Conservation (phyloP, 1,140 invertebrate genomes). For the Conopomorpha cramerella region DNA sequence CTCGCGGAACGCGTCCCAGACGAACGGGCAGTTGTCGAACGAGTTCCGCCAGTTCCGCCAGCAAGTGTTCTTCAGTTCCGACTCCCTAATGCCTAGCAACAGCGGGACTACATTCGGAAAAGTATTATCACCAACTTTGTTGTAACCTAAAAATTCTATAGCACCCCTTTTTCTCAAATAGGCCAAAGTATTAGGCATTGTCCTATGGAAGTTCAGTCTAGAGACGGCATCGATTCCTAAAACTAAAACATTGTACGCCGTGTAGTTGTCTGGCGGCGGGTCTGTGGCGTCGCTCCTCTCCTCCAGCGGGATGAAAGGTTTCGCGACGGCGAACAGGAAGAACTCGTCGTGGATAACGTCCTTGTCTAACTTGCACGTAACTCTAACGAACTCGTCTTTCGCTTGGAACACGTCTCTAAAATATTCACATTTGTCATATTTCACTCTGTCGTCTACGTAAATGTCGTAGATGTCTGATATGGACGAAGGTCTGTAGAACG, state of each 20-base stretch:
- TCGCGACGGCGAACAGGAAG: constrained; percentile 67
- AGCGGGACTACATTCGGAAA: constrained; percentile 81
- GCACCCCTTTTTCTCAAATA: constrained; percentile 66
- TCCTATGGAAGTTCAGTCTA: constrained; percentile 80
- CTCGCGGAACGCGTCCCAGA: constrained; percentile 78
- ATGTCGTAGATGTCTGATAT: constrained; percentile 28
- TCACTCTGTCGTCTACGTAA: constrained; percentile 41
- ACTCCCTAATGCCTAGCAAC: constrained; percentile 67
- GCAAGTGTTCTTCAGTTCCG: constrained; percentile 66
- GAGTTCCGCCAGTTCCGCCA: constrained; percentile 58
- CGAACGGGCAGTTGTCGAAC: constrained; percentile 69
- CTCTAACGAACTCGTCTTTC: constrained; percentile 65
- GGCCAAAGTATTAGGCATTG: constrained; percentile 74
- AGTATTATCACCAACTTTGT: constrained; percentile 83
- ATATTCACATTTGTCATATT: constrained; percentile 40
- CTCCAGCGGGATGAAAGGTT: constrained; percentile 39
- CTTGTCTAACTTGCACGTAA: constrained; percentile 61
- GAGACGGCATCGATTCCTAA: constrained; percentile 89
- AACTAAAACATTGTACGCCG: constrained; percentile 69
- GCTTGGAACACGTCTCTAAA: constrained; percentile 47
- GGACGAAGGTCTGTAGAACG: constrained; percentile 62
- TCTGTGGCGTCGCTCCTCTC: constrained; percentile 11
- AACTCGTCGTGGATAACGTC: constrained; percentile 68
- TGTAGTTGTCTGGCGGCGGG: constrained; percentile 10
- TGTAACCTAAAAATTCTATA: constrained; percentile 77